Evolutionary conservation across 2,888 invertebrate genomes (phyloP), one percentile per base, ranked within the genome.

Genomic region (Pammene fasciana): DNA sequence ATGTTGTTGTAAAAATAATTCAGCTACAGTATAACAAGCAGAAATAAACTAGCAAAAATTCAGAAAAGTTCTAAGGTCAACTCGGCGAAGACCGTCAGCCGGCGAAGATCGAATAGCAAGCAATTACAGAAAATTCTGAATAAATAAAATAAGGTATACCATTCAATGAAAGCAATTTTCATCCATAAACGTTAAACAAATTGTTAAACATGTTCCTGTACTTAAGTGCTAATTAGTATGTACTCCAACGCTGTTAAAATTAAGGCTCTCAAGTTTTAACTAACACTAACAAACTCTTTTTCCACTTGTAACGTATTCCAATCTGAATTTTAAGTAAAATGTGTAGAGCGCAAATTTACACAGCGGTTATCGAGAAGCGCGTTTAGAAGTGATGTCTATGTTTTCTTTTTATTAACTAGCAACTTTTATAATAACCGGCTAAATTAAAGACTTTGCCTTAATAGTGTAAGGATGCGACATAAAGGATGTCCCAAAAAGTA

Each of bases 351-450:
- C 5, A 34, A 14, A 38, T 56, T 41, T 6, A 56, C 26, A 16
- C 6, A 56, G 7, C 10, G 13, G 16, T 50, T 18, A 36, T 26
- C 26, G 26, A 26, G 26, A 38, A 18, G 9, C n/a, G 26, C 26
- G 59, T 26, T 45, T 8, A 10, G 0, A 4, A 43, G 11, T 13
- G 45, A 18, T 26, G n/a, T 0, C n/a, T 9, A 26, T 4, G 9
- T 43, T 60, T 60, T 67, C 67, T 60, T 67, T 67, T 67, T 67
- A 67, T 61, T 54, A 46, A 36, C 55, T 43, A 45, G 67, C 60
- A 60, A 67, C 67, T 67, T 60, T 60, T 60, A 54, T 60, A 46
- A 67, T 60, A 67, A 54, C 60, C 54, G 38, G 38, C 18, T 43
- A 43, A 54, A 67, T 60, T 54, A 66, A 66, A 59, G 43, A 16